A percentile compares a stretch with the other conserved stretches of the same genome.
Conservation (phyloP, 2,113 vertebrate genomes). For the Psammodynastes pulverulentus region DNA sequence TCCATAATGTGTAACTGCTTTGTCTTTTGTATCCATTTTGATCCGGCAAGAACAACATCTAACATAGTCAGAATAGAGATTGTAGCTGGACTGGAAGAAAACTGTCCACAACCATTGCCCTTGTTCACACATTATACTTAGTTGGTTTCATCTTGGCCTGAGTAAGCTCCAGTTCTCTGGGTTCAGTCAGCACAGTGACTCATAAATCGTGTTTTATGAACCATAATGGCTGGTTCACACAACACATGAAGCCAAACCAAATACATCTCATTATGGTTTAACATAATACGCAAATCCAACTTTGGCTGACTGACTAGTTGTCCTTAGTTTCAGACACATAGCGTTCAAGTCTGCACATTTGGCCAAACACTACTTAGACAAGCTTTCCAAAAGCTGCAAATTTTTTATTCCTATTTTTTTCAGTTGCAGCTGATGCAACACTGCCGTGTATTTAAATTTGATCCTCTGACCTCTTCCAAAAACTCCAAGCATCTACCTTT, state of each 20-base stretch:
- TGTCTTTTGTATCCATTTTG: too few relatives aligned
- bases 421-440: background rate
- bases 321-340: background rate
- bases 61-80: background rate
- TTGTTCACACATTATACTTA: background rate
- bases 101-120: too few relatives aligned
- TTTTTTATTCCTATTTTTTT: background rate
- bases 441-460: background rate
- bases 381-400: background rate
- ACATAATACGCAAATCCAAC: background rate
- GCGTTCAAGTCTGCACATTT: background rate
- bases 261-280: background rate
- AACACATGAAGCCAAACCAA: background rate
- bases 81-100: background rate
- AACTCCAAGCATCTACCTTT: constrained; percentile 13
- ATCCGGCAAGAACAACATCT: background rate
- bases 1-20: background rate
- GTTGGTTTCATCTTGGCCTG: background rate
- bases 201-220: background rate
- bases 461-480: background rate
- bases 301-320: background rate
- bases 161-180: background rate
- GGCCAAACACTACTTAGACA: background rate
- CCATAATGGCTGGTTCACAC: background rate
- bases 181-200: background rate